Conservation (phyloP, 2,888 invertebrate genomes). For the Euspilapteryx auroguttella region DNA sequence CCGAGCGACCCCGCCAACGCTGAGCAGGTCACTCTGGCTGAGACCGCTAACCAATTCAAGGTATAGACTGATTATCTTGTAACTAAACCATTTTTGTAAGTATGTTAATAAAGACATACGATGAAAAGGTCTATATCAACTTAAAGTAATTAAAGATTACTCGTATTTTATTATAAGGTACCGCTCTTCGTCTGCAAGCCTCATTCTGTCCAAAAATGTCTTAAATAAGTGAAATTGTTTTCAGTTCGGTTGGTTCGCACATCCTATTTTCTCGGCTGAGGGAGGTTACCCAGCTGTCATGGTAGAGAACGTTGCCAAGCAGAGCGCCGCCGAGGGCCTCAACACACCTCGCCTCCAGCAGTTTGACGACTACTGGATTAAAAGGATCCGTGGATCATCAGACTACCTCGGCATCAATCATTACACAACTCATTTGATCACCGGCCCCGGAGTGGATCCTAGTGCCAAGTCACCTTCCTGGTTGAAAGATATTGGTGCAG, state of each 20-base stretch:
- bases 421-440: conserved; percentile 47
- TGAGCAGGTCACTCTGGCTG: conserved; percentile 42
- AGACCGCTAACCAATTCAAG: conserved; percentile 54
- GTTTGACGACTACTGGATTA: conserved; percentile 43
- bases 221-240: no score
- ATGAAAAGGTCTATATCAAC: no score
- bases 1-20: conserved; percentile 37
- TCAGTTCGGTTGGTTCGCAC: conserved; percentile 58
- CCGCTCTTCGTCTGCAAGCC: no score
- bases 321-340: conserved; percentile 40
- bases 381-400: conserved; percentile 47
- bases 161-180: background rate
- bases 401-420: conserved; percentile 55
- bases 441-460: conserved; percentile 39
- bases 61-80: conserved; percentile 16
- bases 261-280: conserved; percentile 48
- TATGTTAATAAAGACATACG: no score
- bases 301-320: conserved; percentile 40
- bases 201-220: no score
- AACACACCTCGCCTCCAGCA: conserved; percentile 38
- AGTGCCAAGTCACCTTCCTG: conserved; percentile 45
- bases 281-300: conserved; percentile 53
- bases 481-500: conserved; percentile 49
- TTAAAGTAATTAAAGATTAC: background rate
- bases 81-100: no score